Evolutionary conservation across 2,113 vertebrate genomes (phyloP), one percentile per base, ranked within the genome.

Genomic region (Embiotoca jacksoni): DNA sequence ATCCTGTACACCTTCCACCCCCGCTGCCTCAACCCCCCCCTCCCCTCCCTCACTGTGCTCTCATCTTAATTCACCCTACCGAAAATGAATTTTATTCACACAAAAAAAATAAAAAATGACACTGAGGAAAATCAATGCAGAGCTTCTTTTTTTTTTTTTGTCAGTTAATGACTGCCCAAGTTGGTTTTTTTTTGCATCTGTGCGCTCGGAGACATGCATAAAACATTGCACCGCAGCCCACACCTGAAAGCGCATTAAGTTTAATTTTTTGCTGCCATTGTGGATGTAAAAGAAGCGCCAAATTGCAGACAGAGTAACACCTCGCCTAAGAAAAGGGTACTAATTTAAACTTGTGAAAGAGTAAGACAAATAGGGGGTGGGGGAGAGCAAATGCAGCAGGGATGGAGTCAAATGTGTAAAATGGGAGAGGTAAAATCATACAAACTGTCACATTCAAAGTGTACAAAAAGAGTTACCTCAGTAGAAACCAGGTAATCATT

Each of bases 161-260:
- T 88, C 80, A 74, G 72, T 83, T 90, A 92, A 91, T 90, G 83
- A 90, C 81, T 50, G 13, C 36, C 58, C 56, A 50, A 70, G 23
- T 23, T 23, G 41, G 44, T 3, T 46, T 46, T 46, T 80, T 85
- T 87, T 75, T 88, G 68, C 72, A 55, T 89, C 74, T 59, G 50
- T 61, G 55, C 54, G 62, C 61, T 59, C 1, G 15, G 54, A 88
- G 81, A 78, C 70, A 82, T 91, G 86, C 84, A 91, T 92, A 86
- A 89, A 90, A 93, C 83, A 90, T 88, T 11, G 52, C 8, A 52
- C 57, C 1, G 30, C 74, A 37, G 61, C 79, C 70, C 60, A 75
- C 85, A 91, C 93, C 92, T 93, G 83, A 91, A 89, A 92, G 71
- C 76, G 78, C 82, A 90, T 90, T 88, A 93, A 91, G 82, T 84